Percentiles rank a stretch among this genome's conserved stretches.
Conservation (phyloP, 2,113 vertebrate genomes). For the Phaethornis superciliosus region DNA sequence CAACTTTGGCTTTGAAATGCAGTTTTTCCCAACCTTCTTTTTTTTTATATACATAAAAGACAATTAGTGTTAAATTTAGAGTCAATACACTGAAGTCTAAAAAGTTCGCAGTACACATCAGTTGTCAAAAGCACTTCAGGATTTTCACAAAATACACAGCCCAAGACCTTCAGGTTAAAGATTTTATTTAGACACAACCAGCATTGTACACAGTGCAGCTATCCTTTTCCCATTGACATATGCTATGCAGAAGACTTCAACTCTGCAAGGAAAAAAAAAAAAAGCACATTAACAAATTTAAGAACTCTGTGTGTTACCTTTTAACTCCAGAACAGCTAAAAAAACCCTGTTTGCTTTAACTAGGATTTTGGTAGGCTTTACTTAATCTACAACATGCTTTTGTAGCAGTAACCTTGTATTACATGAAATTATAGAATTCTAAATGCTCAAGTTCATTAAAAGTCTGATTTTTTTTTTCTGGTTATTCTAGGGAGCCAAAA, state of each 20-base stretch:
- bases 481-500: neutral
- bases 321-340: neutral
- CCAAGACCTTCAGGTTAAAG: neutral
- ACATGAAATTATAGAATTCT: neutral
- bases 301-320: neutral
- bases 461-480: neutral
- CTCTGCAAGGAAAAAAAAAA: constrained; percentile 47
- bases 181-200: constrained; percentile 74
- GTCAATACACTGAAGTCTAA: neutral
- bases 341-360: neutral
- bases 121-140: neutral
- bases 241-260: constrained; percentile 2
- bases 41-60: accelerated
- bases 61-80: neutral
- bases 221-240: neutral
- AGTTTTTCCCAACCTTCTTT: neutral
- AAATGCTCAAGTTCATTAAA: neutral
- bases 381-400: neutral
- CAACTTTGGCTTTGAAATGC: neutral
- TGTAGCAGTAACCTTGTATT: neutral
- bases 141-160: neutral
- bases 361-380: neutral
- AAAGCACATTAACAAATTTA: neutral
- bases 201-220: neutral
- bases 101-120: neutral